These are phyloP conservation scores for Drosophila demipolita DNA, from an alignment of 2,888 invertebrate genomes.

Conservation along the genomic window DNA sequence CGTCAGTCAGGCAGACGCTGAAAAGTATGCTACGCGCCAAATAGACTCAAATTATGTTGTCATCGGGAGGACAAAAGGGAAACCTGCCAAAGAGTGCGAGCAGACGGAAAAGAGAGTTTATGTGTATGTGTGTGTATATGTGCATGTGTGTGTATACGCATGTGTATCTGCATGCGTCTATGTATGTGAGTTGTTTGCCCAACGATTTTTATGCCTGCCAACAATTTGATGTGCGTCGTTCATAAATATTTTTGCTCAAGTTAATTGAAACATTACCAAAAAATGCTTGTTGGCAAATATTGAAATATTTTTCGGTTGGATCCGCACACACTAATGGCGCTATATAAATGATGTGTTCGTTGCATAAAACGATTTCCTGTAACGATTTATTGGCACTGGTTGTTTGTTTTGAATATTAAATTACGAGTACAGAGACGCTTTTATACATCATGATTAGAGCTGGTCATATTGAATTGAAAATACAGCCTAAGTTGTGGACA, in stretches of 20 bases:
- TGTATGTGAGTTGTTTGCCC: conserved; percentile 32
- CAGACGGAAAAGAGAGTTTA: neutral
- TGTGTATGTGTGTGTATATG: neutral
- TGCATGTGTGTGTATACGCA: neutral
- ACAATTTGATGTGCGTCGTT: conserved; percentile 54
- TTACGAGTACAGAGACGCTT: conserved; percentile 17
- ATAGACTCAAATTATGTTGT: conserved; percentile 74
- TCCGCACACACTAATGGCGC: conserved; percentile 18
- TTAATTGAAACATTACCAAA: conserved; percentile 77
- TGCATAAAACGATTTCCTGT: conserved; percentile 47
- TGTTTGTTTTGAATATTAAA: conserved; percentile 13
- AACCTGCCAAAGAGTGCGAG: conserved; percentile 7
- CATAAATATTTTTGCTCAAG: conserved; percentile 77
- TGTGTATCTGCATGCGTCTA: conserved; percentile 4
- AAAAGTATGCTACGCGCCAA: conserved; percentile 70
- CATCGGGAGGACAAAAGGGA: neutral
- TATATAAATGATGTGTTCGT: conserved; percentile 28
- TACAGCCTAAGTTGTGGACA: neutral
- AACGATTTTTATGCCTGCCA: conserved; percentile 64
- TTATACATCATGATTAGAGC: neutral
- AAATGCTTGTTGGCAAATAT: conserved; percentile 71
- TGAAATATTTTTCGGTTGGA: conserved; percentile 50
- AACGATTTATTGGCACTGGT: conserved; percentile 60
- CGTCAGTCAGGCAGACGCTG: conserved; percentile 45
- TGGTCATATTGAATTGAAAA: neutral